Percentiles rank a stretch among this genome's conserved stretches.
These are phyloP conservation scores for Aphidius ervi DNA, from an alignment of 1,140 invertebrate species.

Conservation along the genomic window DNA sequence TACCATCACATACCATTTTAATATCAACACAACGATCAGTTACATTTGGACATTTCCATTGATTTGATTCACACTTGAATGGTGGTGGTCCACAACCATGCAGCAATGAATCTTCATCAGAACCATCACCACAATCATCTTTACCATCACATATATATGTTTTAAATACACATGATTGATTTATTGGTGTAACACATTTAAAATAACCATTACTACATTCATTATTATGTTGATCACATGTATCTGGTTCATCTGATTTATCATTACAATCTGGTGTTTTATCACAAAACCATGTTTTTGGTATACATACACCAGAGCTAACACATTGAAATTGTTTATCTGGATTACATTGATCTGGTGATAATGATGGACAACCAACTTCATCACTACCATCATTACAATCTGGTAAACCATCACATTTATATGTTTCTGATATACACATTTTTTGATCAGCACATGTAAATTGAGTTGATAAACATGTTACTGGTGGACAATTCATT, in stretches of 20 bases:
- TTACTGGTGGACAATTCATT: constrained; percentile 90
- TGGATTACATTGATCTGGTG: constrained; percentile 79
- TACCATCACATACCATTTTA: constrained; percentile 78
- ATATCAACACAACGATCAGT: constrained; percentile 74
- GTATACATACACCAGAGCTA: constrained; percentile 86
- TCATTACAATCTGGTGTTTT: constrained; percentile 90
- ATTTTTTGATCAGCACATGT: constrained; percentile 88
- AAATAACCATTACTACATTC: constrained; percentile 64
- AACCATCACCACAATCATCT: constrained; percentile 92
- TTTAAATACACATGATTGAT: constrained; percentile 75
- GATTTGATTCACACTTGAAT: constrained; percentile 69
- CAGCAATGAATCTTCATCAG: constrained; percentile 75
- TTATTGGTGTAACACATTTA: constrained; percentile 73
- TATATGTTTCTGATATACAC: constrained; percentile 89
- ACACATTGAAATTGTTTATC: constrained; percentile 88
- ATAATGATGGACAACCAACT: constrained; percentile 75
- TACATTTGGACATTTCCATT: constrained; percentile 83
- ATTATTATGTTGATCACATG: constrained; percentile 72
- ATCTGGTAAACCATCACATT: constrained; percentile 89
- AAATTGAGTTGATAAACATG: constrained; percentile 89
- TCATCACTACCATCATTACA: constrained; percentile 92
- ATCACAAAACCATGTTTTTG: constrained; percentile 91
- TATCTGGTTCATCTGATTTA: constrained; percentile 81
- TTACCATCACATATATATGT: constrained; percentile 93
- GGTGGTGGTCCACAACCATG: constrained; percentile 74